Evolutionary conservation across 2,113 vertebrate genomes (phyloP).

Genomic region (Leiothrix lutea): DNA sequence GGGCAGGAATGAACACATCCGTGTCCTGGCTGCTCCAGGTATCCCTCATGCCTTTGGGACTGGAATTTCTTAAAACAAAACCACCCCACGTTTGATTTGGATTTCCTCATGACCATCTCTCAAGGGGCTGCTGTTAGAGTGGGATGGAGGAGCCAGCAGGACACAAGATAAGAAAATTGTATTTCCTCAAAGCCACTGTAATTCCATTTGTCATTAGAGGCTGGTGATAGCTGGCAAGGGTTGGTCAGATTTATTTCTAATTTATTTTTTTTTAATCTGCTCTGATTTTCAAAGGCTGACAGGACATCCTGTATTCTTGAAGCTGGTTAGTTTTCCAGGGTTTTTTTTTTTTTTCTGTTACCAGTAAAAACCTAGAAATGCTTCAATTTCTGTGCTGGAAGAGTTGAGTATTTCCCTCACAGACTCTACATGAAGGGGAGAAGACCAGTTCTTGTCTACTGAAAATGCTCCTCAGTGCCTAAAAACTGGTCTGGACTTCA

Average conservation of each 20-base stretch:
- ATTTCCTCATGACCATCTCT: neutral
- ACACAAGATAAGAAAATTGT: neutral
- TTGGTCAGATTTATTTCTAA: neutral
- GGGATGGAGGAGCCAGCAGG: neutral
- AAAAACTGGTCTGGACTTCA: neutral
- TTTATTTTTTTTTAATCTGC: neutral
- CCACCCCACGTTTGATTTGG: accelerated
- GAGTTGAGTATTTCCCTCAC: neutral
- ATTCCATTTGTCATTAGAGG: neutral
- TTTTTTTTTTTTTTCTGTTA: neutral
- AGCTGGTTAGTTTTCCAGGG: neutral
- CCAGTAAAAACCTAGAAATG: neutral
- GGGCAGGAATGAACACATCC: neutral
- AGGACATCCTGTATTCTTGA: neutral
- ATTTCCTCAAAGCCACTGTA: neutral
- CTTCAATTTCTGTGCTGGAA: neutral
- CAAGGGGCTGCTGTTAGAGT: neutral
- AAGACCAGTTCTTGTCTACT: neutral
- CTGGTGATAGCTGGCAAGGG: neutral
- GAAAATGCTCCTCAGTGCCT: neutral
- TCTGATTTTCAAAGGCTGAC: neutral
- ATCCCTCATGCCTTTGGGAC: neutral
- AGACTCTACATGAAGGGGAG: neutral
- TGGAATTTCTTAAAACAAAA: neutral
- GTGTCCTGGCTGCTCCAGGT: accelerated